Percentiles rank a stretch among this genome's conserved stretches.
These are phyloP conservation scores for Gallinago paraguaiae DNA, from an alignment of 2,113 vertebrate genomes.

Conservation along the genomic window DNA sequence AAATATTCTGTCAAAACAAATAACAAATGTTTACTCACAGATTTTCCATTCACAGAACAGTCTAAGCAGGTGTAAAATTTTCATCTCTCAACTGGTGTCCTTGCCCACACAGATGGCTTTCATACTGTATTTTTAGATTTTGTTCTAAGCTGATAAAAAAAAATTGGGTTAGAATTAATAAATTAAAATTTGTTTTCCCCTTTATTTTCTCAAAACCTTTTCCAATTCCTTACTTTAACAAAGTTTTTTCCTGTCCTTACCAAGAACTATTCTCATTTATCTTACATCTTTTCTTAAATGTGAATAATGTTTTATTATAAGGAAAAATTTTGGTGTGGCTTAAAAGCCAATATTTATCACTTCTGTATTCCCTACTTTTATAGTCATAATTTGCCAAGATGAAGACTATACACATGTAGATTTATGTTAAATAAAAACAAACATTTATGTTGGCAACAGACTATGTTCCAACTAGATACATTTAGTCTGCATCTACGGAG, in stretches of 20 bases:
- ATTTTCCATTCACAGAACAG: not conserved
- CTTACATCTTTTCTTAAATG: not conserved
- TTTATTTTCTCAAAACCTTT: not conserved
- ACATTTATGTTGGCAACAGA: slow-evolving; percentile 4
- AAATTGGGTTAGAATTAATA: not conserved
- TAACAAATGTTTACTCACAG: not conserved
- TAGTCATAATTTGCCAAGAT: not conserved
- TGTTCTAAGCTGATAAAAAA: not conserved
- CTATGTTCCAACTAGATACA: not conserved
- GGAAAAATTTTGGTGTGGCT: not conserved
- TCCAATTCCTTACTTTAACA: not conserved
- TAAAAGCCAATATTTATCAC: not conserved
- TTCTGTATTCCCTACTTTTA: not conserved
- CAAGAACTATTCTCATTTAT: not conserved
- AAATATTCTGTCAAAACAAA: not conserved
- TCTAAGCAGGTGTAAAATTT: not conserved
- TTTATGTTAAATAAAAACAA: slow-evolving; percentile 2
- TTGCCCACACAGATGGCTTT: not conserved
- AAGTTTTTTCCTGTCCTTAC: not conserved
- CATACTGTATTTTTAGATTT: not conserved
- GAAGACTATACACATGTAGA: not conserved
- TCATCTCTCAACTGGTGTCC: not conserved
- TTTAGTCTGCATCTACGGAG: not conserved
- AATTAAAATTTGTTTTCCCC: not conserved
- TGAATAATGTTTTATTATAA: not conserved